Conservation (phyloP, 2,113 vertebrate species). For the Brachypodius melanocephalos region DNA sequence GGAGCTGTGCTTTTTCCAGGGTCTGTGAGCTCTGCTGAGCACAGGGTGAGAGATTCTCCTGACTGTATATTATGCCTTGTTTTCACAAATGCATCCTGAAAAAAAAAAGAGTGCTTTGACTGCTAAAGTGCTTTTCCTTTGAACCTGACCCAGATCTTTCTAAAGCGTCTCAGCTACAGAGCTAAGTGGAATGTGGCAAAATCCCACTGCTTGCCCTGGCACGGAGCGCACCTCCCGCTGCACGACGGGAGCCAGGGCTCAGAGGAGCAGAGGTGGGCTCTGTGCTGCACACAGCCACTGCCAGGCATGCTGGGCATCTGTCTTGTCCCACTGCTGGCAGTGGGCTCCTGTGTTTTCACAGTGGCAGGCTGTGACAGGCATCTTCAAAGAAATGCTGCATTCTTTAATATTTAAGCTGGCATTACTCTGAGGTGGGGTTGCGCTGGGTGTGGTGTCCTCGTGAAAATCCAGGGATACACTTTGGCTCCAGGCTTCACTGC, state of each 20-base stretch:
- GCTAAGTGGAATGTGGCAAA: not conserved
- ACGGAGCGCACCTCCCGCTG: rapidly evolving
- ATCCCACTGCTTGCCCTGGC: not conserved
- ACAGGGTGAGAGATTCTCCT: not conserved
- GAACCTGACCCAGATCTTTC: slow-evolving; percentile 60
- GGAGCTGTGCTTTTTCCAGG: not conserved
- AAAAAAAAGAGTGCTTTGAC: not conserved
- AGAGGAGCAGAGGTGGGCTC: not conserved
- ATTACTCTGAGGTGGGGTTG: not conserved
- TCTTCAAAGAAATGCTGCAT: not conserved
- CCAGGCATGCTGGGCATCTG: not conserved
- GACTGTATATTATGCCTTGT: not conserved
- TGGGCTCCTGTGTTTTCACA: not conserved
- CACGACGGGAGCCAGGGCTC: not conserved
- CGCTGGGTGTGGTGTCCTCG: rapidly evolving
- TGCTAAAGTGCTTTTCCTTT: slow-evolving; percentile 45
- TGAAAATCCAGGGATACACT: not conserved
- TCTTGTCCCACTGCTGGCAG: not conserved
- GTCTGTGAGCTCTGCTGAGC: not conserved
- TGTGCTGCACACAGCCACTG: not conserved
- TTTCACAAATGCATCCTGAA: not conserved
- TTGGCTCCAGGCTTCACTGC: not conserved
- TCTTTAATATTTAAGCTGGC: not conserved
- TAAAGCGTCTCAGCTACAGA: not conserved
- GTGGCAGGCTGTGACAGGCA: not conserved